Base-by-base conservation (phyloP, 2,888 invertebrate genomes). In the Drosophila maculinotata region DNA sequence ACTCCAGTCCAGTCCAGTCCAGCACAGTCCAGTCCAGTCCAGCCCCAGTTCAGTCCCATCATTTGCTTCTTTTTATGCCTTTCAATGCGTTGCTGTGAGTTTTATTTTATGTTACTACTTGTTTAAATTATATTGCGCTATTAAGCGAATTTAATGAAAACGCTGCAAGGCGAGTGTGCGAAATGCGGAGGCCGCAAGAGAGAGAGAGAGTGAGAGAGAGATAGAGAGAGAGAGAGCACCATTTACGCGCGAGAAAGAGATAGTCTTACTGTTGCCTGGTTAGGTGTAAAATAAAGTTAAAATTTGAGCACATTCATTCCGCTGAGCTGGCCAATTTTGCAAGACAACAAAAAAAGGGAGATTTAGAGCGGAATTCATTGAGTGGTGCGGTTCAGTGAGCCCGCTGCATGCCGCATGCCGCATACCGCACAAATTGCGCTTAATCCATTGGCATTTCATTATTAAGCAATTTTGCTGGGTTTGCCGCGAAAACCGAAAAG, bases 71-170 rank as follows among this genome's bases (percentile, higher is more conserved):
- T 70, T 82, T 87, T 82, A 80, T 80, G 77, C 74, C 71, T 83
- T 72, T 66, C 79, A 69, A 51, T 85, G 82, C 72, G 77, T 71
- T 85, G 79, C 86, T 85, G 82, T 78, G 73, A 84, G 87, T 87
- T 89, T 89, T 82, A 88, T 89, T 89, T 87, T 80, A 88, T 87
- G 87, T 77, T 74, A 81, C 86, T 83, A 81, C 88, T 86, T 82
- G 86, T 79, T 87, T 87, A 88, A 89, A 87, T 89, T 89, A 89
- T 89, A 88, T 89, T 85, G 89, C 78, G 76, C 88, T 88, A 88
- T 89, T 88, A 89, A 89, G 87, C 82, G 87, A 83, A 87, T 88
- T 89, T 89, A 89, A 89, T 89, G 88, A 89, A 89, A 89, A 89
- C 81, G 88, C 89, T 87, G 70, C 79, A 38, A 88, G 86, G 81